Conservation (phyloP, 2,797 vertebrate species). For the Apogon talboti region DNA sequence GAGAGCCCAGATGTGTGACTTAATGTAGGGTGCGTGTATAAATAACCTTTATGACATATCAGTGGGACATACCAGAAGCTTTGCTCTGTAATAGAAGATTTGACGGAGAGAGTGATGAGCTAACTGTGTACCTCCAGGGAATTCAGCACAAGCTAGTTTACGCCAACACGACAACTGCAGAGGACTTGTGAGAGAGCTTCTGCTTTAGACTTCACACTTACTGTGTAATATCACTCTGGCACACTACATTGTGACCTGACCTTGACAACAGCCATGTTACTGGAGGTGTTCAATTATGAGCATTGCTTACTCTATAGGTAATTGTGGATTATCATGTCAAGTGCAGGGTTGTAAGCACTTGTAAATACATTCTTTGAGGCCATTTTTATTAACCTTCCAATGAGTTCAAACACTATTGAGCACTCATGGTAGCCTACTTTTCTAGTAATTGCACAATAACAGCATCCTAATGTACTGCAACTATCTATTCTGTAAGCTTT, state of each 20-base stretch:
- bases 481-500: slow-evolving; percentile 31
- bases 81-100: slow-evolving; percentile 48
- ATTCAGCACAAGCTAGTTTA: slow-evolving; percentile 58
- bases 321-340: background rate
- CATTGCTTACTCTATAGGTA: slow-evolving; percentile 12
- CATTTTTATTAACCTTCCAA: slow-evolving; percentile 31
- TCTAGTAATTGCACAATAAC: slow-evolving; percentile 35
- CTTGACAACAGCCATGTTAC: slow-evolving; percentile 61
- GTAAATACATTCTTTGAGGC: slow-evolving; percentile 6
- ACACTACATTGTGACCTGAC: slow-evolving; percentile 56
- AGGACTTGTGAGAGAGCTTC: slow-evolving; percentile 70
- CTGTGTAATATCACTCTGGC: slow-evolving; percentile 58
- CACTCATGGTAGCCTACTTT: slow-evolving; percentile 17
- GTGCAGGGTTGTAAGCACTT: slow-evolving; percentile 4
- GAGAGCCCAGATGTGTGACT: slow-evolving; percentile 75
- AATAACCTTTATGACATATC: slow-evolving; percentile 74
- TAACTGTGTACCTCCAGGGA: slow-evolving; percentile 53
- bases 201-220: slow-evolving; percentile 72
- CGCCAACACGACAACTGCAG: slow-evolving; percentile 70
- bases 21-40: slow-evolving; percentile 54
- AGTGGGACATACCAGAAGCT: slow-evolving; percentile 56
- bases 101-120: slow-evolving; percentile 42
- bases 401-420: slow-evolving; percentile 6
- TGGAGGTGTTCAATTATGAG: slow-evolving; percentile 54
- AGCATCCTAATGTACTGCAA: slow-evolving; percentile 30